These are phyloP conservation scores for Rhea americana DNA, from an alignment of 2,113 vertebrate species.

Conservation along the genomic window DNA sequence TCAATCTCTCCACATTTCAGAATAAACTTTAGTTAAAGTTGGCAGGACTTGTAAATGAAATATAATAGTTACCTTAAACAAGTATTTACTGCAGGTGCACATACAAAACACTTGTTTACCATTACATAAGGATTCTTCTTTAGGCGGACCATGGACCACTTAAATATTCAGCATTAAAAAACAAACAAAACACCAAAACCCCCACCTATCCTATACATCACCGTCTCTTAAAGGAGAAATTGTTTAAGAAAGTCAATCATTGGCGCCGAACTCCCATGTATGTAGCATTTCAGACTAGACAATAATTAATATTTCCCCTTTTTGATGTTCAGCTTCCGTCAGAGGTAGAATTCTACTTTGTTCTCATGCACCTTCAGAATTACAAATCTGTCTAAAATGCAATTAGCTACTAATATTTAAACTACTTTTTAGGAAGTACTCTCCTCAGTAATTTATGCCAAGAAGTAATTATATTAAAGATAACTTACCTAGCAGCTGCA, in stretches of 20 bases:
- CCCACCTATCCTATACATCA: fast-evolving
- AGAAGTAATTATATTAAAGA: no score
- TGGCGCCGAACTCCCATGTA: neutral
- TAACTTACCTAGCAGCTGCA: neutral
- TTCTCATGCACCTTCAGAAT: neutral
- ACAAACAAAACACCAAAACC: no score
- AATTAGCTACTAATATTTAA: neutral
- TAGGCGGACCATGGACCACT: neutral
- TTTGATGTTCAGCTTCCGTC: neutral
- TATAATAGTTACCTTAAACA: neutral
- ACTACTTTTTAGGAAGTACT: neutral
- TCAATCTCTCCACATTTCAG: neutral
- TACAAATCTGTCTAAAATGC: neutral
- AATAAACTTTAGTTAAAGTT: slow-evolving; percentile 25
- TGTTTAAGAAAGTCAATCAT: neutral
- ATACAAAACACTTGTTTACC: neutral
- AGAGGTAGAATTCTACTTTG: neutral
- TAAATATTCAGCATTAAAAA: neutral
- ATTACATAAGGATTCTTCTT: neutral
- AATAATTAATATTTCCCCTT: neutral
- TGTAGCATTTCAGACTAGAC: neutral
- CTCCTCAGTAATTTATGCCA: neutral
- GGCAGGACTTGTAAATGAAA: slow-evolving; percentile 35
- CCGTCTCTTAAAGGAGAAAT: neutral
- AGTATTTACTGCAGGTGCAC: slow-evolving; percentile 14